Conservation (phyloP, 1,140 invertebrate species). For the Octopus bimaculoides region DNA sequence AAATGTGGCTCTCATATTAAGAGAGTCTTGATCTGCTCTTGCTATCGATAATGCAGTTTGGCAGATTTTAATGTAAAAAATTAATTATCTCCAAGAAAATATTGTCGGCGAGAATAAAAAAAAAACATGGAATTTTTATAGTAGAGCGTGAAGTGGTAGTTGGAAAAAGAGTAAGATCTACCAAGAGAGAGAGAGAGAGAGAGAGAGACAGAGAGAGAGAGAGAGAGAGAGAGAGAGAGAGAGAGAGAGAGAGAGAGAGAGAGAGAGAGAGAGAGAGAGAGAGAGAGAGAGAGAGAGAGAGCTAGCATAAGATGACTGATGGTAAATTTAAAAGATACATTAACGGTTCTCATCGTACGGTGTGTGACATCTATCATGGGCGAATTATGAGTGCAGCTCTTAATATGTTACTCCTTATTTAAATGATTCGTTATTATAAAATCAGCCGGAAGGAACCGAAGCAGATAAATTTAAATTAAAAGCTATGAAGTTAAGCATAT, state of each 20-base stretch:
- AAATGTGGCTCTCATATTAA: neutral
- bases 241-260: slow-evolving; percentile 2
- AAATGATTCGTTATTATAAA: no score
- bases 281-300: neutral
- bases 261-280: slow-evolving; percentile 2
- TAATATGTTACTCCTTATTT: no score
- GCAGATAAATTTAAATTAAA: no score
- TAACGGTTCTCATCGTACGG: no score
- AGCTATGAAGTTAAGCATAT: no score
- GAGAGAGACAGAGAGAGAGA: neutral
- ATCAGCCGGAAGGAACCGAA: no score
- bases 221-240: slow-evolving; percentile 2
- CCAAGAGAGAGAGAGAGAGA: neutral
- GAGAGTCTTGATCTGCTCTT: neutral
- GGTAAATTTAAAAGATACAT: no score
- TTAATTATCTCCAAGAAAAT: neutral
- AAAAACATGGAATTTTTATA: neutral
- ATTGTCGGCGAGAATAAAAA: neutral
- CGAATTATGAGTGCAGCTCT: no score
- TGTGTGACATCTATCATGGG: no score
- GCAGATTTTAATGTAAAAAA: neutral
- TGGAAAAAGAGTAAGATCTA: neutral
- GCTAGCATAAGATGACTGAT: no score
- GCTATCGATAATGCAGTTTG: neutral
- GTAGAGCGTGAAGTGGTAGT: neutral